Percentiles rank a stretch among this genome's conserved stretches.
Evolutionary conservation across 2,888 invertebrate genomes (phyloP).

Genomic region (Rhagonycha fulva): DNA sequence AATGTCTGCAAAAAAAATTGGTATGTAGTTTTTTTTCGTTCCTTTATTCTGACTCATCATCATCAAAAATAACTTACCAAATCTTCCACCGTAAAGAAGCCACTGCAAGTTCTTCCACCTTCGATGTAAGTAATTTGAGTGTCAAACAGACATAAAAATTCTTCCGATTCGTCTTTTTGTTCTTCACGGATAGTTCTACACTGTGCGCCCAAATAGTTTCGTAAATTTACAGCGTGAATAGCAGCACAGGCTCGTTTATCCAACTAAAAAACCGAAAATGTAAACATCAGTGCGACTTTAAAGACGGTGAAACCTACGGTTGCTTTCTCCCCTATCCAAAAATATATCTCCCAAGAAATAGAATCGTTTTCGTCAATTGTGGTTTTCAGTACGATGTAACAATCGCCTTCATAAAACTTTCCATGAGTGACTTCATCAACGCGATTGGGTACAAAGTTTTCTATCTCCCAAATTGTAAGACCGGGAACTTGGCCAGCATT

Average conservation of each 20-base stretch:
- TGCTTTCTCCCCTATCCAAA: slow-evolving; percentile 97
- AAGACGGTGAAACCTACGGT: slow-evolving; percentile 64
- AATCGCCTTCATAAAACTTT: slow-evolving; percentile 98
- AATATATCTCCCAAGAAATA: slow-evolving; percentile 94
- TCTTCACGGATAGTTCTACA: slow-evolving; percentile 95
- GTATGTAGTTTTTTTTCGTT: no score
- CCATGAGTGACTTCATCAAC: slow-evolving; percentile 93
- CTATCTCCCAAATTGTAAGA: slow-evolving; percentile 97
- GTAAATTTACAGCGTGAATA: slow-evolving; percentile 97
- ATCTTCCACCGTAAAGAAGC: slow-evolving; percentile 96
- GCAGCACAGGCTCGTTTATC: slow-evolving; percentile 96
- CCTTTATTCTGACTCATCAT: no score
- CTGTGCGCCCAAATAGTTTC: slow-evolving; percentile 93
- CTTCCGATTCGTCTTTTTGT: slow-evolving; percentile 95
- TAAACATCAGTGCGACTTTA: not conserved
- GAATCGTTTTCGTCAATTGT: slow-evolving; percentile 81
- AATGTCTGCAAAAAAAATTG: slow-evolving; percentile 65
- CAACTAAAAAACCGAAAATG: slow-evolving; percentile 59
- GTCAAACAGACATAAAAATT: slow-evolving; percentile 91
- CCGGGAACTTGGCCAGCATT: slow-evolving; percentile 93
- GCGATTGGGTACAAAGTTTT: slow-evolving; percentile 96
- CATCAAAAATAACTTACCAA: slow-evolving; percentile 59
- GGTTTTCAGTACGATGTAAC: slow-evolving; percentile 95
- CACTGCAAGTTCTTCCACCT: slow-evolving; percentile 96
- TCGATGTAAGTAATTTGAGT: slow-evolving; percentile 92